Evolutionary conservation across 1,140 invertebrate genomes (phyloP), one percentile per base, ranked within the genome.

Genomic region (Asobara japonica): DNA sequence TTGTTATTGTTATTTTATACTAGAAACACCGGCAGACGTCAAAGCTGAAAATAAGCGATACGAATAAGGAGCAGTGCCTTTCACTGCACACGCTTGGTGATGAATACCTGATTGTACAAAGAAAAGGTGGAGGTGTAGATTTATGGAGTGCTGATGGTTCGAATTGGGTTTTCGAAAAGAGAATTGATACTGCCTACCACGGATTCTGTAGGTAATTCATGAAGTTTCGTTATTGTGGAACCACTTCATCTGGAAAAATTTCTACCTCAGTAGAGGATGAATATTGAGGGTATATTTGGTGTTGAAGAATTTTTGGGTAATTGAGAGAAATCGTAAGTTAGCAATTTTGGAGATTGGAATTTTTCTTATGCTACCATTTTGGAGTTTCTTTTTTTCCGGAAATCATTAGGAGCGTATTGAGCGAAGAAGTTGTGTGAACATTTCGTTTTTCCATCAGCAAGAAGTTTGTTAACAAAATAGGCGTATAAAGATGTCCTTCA

Each of bases 51-150:
- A 56, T 56, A 56, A 56, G 22, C 51, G 51, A 56, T 75, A 87
- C 89, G 77, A 89, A 87, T 78, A 87, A 89, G 84, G 80, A 88
- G 87, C 79, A 89, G 75, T 90, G 90, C 69, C 83, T 90, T 69
- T 86, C 88, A 62, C 81, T 92, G 67, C 86, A 90, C 70, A 89
- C 87, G 75, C 86, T 89, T 3, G 82, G 83, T 36, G 85, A 89
- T 65, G 89, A 90, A 70, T 82, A 90, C 76, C 89, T 93, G 61
- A 78, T 89, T 56, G 91, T 91, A 29, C 92, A 93, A 85, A 91
- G 92, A 83, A 94, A 93, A 84, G 89, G 88, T 72, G 92, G 92
- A 65, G 84, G 86, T 68, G 86, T 91, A 38, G 92, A 92, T 83
- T 84, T 92, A 69, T 93, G 92, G 89, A 84, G 89, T 31, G 86